Evolutionary conservation across 2,888 invertebrate genomes (phyloP).

Genomic region (Eristalis arbustorum): DNA sequence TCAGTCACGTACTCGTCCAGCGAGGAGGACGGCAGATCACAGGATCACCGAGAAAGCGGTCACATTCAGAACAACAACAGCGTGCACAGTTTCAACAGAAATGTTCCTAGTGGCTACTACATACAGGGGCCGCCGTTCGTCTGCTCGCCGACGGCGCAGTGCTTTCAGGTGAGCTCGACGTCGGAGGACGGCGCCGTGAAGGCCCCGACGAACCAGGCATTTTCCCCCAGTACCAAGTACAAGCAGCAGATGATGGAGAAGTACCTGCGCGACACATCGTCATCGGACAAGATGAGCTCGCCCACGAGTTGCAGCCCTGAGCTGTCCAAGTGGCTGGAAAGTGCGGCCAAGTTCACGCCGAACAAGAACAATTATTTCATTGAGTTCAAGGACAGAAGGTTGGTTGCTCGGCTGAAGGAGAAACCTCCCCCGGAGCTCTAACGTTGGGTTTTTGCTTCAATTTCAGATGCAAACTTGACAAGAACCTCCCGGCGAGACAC

Average conservation of each 20-base stretch:
- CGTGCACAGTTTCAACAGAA: constrained; percentile 34
- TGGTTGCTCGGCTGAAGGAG: neutral
- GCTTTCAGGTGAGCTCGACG: constrained; percentile 80
- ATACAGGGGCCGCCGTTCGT: constrained; percentile 34
- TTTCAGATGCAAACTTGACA: constrained; percentile 74
- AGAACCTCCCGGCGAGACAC: constrained; percentile 62
- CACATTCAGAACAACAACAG: constrained; percentile 25
- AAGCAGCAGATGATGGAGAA: constrained; percentile 84
- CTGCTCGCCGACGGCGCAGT: constrained; percentile 72
- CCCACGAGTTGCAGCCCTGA: constrained; percentile 81
- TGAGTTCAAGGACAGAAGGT: constrained; percentile 82
- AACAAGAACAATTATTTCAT: constrained; percentile 87
- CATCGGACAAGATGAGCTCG: constrained; percentile 29
- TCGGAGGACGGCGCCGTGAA: constrained; percentile 71
- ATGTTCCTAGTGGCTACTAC: constrained; percentile 60
- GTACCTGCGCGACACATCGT: constrained; percentile 80
- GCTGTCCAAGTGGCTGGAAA: constrained; percentile 88
- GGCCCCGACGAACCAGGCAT: constrained; percentile 70
- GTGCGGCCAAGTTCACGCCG: constrained; percentile 87
- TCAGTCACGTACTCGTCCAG: constrained; percentile 43
- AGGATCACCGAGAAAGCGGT: neutral
- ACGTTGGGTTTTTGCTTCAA: neutral
- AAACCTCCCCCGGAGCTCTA: neutral
- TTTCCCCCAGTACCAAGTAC: constrained; percentile 80
- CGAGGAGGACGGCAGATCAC: constrained; percentile 67